phyloP scores from a whole-genome alignment of 2,113 vertebrate genomes.

The Psophia crepitans region DNA sequence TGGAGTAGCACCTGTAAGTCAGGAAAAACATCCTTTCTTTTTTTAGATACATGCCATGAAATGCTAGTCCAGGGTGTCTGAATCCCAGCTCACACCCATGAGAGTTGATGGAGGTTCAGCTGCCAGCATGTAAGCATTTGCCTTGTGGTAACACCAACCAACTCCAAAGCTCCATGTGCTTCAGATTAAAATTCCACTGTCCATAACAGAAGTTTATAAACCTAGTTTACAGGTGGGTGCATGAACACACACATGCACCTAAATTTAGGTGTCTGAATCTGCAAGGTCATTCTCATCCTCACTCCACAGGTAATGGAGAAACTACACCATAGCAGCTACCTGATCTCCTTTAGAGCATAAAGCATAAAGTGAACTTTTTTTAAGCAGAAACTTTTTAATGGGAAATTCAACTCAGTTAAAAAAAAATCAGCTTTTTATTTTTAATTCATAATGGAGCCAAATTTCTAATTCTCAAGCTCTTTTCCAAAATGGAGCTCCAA shows the following conservation, averaged over 20 bases:
- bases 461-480: background rate
- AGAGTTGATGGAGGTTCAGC: background rate
- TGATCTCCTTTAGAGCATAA: background rate
- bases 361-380: background rate
- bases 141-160: background rate
- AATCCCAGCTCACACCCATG: background rate
- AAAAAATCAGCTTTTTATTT: background rate
- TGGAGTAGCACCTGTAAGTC: background rate
- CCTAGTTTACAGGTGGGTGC: background rate
- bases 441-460: background rate
- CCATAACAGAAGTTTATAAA: background rate
- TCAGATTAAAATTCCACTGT: background rate
- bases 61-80: background rate
- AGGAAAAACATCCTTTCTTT: background rate
- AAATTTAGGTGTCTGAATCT: background rate
- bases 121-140: accelerated
- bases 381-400: background rate
- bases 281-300: background rate
- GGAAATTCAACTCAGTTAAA: background rate
- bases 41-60: background rate
- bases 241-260: background rate
- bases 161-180: background rate
- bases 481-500: background rate
- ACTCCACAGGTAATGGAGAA: background rate
- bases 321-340: background rate